A percentile compares a stretch with the other conserved stretches of the same genome.
Conservation (phyloP, 2,113 vertebrate species). For the Uropsilus gracilis region DNA sequence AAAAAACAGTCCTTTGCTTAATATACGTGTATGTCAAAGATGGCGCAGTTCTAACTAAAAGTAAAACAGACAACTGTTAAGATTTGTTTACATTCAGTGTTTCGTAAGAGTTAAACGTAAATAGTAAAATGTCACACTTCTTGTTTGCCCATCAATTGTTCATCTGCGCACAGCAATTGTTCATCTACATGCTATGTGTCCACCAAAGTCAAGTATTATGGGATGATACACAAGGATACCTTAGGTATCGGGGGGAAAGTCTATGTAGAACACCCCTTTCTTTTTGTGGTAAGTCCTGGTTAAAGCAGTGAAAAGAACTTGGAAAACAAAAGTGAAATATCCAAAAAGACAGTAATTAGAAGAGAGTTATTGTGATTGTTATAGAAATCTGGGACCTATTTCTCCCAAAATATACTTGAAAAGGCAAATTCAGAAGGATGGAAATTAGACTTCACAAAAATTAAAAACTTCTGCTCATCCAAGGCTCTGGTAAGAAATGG, state of each 20-base stretch:
- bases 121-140: not conserved
- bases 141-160: not conserved
- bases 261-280: not conserved
- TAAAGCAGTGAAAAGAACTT: not conserved
- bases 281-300: not conserved
- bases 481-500: not conserved
- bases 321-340: not conserved
- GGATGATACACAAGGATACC: not conserved
- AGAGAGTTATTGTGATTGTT: slow-evolving; percentile 24
- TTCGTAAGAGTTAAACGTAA: not conserved
- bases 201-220: not conserved
- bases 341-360: slow-evolving; percentile 25
- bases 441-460: slow-evolving; percentile 39
- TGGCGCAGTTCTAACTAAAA: slow-evolving; percentile 38
- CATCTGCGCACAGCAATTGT: not conserved
- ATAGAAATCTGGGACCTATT: slow-evolving; percentile 1
- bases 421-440: slow-evolving; percentile 2
- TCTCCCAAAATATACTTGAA: slow-evolving; percentile 44
- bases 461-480: not conserved
- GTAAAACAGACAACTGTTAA: not conserved
- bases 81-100: not conserved
- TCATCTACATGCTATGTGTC: not conserved
- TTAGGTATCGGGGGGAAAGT: not conserved
- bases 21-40: not conserved
- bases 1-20: slow-evolving; percentile 30